These are phyloP conservation scores for Natator depressus DNA, from an alignment of 2,113 vertebrate genomes.

Conservation along the genomic window DNA sequence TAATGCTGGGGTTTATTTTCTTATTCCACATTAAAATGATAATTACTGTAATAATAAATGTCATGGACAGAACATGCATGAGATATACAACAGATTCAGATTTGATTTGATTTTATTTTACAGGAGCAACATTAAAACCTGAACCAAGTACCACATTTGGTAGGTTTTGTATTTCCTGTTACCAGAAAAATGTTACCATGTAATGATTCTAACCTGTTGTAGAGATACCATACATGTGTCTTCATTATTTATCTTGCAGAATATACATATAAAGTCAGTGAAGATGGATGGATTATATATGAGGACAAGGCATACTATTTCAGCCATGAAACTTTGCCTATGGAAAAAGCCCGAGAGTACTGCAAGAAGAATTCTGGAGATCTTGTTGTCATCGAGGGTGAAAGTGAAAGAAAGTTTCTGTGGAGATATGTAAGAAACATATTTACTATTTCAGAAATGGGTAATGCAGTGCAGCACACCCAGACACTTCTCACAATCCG, in stretches of 20 bases:
- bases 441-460: conserved; percentile 3
- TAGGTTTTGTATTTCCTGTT: conserved; percentile 42
- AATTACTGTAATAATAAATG: background rate
- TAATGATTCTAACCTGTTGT: background rate
- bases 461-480: background rate
- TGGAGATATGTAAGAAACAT: conserved; percentile 88
- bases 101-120: conserved; percentile 69
- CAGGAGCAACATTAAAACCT: conserved; percentile 85
- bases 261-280: conserved; percentile 70
- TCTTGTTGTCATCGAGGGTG: conserved; percentile 83
- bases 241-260: conserved; percentile 73
- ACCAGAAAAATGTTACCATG: background rate
- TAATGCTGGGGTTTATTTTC: background rate
- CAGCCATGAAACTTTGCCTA: conserved; percentile 79
- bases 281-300: conserved; percentile 88
- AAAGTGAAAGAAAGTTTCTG: conserved; percentile 90
- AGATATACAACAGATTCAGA: background rate
- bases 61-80: background rate
- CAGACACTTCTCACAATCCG: background rate
- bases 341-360: conserved; percentile 87
- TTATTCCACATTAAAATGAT: background rate
- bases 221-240: background rate
- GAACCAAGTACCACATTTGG: conserved; percentile 77
- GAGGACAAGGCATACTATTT: conserved; percentile 90
- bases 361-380: conserved; percentile 89